Evolutionary conservation across 2,113 vertebrate species (phyloP).

Genomic region (Synodontis membranacea): DNA sequence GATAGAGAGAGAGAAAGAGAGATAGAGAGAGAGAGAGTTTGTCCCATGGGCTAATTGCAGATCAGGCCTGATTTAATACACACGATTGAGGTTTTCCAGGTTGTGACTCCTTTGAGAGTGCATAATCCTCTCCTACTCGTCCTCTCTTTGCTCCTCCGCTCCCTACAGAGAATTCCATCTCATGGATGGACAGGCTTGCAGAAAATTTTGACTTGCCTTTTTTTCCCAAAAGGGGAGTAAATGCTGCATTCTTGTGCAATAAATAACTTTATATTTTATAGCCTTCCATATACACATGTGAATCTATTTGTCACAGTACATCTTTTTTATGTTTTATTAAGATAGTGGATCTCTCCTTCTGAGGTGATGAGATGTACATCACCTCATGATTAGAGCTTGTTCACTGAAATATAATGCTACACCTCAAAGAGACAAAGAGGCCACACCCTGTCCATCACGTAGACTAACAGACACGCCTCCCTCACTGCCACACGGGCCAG

Average conservation of each 20-base stretch:
- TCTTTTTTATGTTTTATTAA: neutral
- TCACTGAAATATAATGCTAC: neutral
- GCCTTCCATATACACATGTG: neutral
- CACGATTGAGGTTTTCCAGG: conserved; percentile 55
- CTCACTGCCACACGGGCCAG: neutral
- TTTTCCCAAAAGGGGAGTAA: conserved; percentile 46
- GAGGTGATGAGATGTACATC: neutral
- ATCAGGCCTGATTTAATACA: conserved; percentile 15
- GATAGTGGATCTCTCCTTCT: neutral
- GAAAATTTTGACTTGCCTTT: conserved; percentile 48
- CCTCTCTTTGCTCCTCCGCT: conserved; percentile 41
- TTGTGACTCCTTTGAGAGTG: conserved; percentile 57
- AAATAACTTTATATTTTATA: neutral
- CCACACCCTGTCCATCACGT: neutral
- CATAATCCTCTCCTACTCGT: neutral
- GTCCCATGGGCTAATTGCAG: neutral
- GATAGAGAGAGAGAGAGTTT: neutral
- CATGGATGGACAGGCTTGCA: conserved; percentile 54
- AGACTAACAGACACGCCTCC: neutral
- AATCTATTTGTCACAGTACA: neutral
- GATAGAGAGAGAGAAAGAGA: neutral
- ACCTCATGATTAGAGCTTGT: neutral
- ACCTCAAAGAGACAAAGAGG: neutral
- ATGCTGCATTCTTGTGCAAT: conserved; percentile 32
- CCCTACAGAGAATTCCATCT: conserved; percentile 53